These are phyloP conservation scores for Phataginus tetradactyla DNA, from an alignment of 2,797 vertebrate species.

Conservation along the genomic window DNA sequence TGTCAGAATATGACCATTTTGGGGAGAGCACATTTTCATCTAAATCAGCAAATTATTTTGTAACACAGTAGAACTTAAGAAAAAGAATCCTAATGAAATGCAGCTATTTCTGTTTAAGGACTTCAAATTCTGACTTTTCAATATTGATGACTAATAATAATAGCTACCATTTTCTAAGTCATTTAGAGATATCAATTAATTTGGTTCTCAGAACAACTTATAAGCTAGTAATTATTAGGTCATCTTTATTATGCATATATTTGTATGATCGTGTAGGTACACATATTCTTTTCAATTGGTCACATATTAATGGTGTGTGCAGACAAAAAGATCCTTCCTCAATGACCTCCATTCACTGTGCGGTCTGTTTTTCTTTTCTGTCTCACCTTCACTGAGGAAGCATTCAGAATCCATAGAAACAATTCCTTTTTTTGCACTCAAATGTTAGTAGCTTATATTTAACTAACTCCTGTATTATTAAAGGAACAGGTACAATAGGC, in stretches of 20 bases:
- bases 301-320: not conserved
- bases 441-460: not conserved
- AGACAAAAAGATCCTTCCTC: not conserved
- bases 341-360: not conserved
- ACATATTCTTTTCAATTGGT: not conserved
- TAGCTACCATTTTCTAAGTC: not conserved
- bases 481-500: not conserved
- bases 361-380: not conserved
- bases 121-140: not conserved
- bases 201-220: not conserved
- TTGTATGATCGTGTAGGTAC: not conserved
- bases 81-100: not conserved
- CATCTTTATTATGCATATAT: not conserved
- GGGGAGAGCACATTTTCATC: not conserved
- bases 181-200: not conserved
- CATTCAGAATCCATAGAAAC: not conserved
- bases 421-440: not conserved
- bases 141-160: not conserved
- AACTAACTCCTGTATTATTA: not conserved
- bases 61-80: not conserved
- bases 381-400: not conserved
- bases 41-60: not conserved
- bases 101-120: not conserved
- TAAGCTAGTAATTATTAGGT: not conserved
- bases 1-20: not conserved